Base-by-base conservation (phyloP, 1,140 invertebrate genomes). In the Agrilus planipennis region DNA sequence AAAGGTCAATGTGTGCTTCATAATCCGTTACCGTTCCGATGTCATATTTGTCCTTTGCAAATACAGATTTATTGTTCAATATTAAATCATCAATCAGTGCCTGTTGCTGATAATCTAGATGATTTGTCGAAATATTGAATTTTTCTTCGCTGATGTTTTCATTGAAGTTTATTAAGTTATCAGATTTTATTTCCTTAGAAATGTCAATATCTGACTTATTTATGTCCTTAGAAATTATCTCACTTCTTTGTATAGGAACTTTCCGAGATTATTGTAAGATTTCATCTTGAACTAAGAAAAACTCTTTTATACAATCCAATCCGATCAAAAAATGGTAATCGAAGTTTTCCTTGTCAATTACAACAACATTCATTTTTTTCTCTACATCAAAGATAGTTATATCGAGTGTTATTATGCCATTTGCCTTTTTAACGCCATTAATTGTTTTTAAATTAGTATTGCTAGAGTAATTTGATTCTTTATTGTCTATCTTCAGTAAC, bases 31-130 rank as follows among this genome's bases (percentile, higher is more conserved):
- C 47, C 16, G 27, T 39, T 25, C 53, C 58, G 39, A 52, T 44
- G 45, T 55, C 46, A 53, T 42, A 63, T 51, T 61, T 62, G 31
- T 61, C 41, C 45, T 60, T 61, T 44, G 57, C 59, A 59, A 61
- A 59, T 6, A 51, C 42, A 37, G 47, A 34, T 47, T 52, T 55
- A 42, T 58, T 47, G 29, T 50, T 48, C 5, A 9, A 18, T 14
- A 35, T 18, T 35, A 4, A 5, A 17, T 35, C 14, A 10, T 18
- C 20, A 18, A 7, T 35, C 7, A 32, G 15, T 32, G 49, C 16
- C 44, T 50, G 32, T 31, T 28, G 7, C 14, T 38, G 4, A 20
- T 3, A 9, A 31, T 51, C 44, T 47, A 57, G 42, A 44, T 60
- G 42, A 41, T 53, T 41, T 41, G 51, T 34, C n/a, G 22, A 22